These are phyloP conservation scores for Lamellibrachia luymesi DNA, from an alignment of 1,140 invertebrate genomes.

Conservation along the genomic window DNA sequence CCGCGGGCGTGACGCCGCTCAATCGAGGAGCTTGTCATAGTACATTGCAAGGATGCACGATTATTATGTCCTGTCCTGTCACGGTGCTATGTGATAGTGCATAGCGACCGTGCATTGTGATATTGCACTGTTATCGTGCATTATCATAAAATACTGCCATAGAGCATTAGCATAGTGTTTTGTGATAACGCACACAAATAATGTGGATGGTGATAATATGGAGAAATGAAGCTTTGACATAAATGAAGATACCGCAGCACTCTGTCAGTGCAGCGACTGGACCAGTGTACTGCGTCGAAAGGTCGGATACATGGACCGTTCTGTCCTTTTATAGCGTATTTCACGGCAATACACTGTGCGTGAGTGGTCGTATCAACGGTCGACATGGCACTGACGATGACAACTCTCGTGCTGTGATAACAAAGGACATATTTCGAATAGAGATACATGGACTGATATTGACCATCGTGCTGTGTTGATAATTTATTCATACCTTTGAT, in stretches of 20 bases:
- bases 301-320: not conserved
- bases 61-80: not conserved
- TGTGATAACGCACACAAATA: not conserved
- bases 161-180: not conserved
- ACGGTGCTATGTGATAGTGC: not conserved
- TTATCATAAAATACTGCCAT: not conserved
- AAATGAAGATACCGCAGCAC: not conserved
- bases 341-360: not conserved
- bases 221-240: not conserved
- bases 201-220: not conserved
- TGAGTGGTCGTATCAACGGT: not conserved
- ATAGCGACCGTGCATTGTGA: not conserved
- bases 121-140: not conserved
- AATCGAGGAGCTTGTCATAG: not conserved
- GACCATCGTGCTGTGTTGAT: not conserved
- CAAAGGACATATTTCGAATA: not conserved
- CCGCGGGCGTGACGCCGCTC: not conserved
- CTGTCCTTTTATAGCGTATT: not conserved
- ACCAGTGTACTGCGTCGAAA: not conserved
- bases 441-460: not conserved
- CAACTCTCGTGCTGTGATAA: not conserved
- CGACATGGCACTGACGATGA: not conserved
- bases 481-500: not conserved
- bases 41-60: not conserved
- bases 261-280: not conserved